Evolutionary conservation across 2,888 invertebrate genomes (phyloP).

Genomic region (Amphipoea oculea): DNA sequence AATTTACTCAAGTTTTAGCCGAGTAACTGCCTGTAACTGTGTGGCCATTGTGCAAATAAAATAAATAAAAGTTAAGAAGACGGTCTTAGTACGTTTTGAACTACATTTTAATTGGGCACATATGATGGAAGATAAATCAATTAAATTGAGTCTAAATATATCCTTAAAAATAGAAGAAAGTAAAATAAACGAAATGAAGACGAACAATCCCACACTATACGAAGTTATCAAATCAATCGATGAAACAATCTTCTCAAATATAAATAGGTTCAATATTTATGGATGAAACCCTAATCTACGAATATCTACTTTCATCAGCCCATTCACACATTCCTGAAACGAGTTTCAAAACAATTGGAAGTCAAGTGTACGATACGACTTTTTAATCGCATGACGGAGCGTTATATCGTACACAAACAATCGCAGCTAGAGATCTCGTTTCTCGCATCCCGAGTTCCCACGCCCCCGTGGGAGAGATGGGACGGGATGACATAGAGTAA

Average conservation of each 20-base stretch:
- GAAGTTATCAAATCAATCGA: neutral
- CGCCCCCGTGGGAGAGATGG: slow-evolving; percentile 72
- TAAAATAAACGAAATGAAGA: neutral
- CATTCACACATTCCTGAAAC: slow-evolving; percentile 56
- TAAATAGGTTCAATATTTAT: neutral
- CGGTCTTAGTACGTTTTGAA: neutral
- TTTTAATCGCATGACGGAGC: slow-evolving; percentile 66
- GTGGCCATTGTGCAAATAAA: too few species aligned
- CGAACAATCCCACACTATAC: neutral
- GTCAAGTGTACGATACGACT: slow-evolving; percentile 56
- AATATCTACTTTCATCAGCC: slow-evolving; percentile 43
- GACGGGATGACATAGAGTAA: slow-evolving; percentile 49
- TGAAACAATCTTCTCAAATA: neutral
- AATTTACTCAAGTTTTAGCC: too few species aligned
- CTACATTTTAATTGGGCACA: neutral
- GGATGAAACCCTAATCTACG: slow-evolving; percentile 22
- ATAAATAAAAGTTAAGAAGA: too few species aligned
- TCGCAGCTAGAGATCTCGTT: slow-evolving; percentile 67
- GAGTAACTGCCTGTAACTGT: too few species aligned
- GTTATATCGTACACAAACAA: slow-evolving; percentile 67
- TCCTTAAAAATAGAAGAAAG: neutral
- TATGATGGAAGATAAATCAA: neutral
- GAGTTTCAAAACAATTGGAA: slow-evolving; percentile 57
- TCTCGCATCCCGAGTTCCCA: slow-evolving; percentile 67
- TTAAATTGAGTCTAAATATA: neutral